Evolutionary conservation across 2,113 vertebrate genomes (phyloP).

Genomic region (Oryzias javanicus): DNA sequence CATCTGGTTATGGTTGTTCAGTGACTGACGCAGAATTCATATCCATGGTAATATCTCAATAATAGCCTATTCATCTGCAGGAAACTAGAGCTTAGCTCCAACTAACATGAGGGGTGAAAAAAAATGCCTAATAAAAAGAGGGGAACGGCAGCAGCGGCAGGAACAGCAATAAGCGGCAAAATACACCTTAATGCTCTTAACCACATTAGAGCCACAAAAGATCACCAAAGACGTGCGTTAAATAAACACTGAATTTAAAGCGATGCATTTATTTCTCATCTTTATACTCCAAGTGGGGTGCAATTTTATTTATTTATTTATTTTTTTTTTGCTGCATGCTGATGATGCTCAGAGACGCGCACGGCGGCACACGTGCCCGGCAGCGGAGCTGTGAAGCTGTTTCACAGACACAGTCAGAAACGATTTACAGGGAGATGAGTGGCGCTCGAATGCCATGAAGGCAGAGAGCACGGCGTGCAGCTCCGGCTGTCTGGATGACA

Average conservation of each 20-base stretch:
- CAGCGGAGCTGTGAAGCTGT: conserved; percentile 39
- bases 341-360: conserved; percentile 20
- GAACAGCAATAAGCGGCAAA: conserved; percentile 43
- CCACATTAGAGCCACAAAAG: conserved; percentile 60
- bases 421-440: conserved; percentile 58
- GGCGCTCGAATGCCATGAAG: conserved; percentile 39
- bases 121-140: conserved; percentile 53
- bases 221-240: conserved; percentile 59
- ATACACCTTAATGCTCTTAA: conserved; percentile 67
- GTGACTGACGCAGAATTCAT: conserved; percentile 64
- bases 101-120: conserved; percentile 28
- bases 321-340: conserved; percentile 59
- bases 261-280: conserved; percentile 53
- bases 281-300: conserved; percentile 38
- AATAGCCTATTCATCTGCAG: conserved; percentile 64
- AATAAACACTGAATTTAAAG: conserved; percentile 63
- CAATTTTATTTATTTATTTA: neutral
- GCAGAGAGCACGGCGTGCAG: conserved; percentile 46
- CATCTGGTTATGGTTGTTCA: conserved; percentile 64
- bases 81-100: conserved; percentile 61
- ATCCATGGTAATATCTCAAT: conserved; percentile 69
- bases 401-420: conserved; percentile 58
- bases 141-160: conserved; percentile 34
- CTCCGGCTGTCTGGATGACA: conserved; percentile 59
- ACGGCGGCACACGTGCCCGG: conserved; percentile 11